Evolutionary conservation across 2,888 invertebrate genomes (phyloP).

Genomic region (Amphipyra berbera): DNA sequence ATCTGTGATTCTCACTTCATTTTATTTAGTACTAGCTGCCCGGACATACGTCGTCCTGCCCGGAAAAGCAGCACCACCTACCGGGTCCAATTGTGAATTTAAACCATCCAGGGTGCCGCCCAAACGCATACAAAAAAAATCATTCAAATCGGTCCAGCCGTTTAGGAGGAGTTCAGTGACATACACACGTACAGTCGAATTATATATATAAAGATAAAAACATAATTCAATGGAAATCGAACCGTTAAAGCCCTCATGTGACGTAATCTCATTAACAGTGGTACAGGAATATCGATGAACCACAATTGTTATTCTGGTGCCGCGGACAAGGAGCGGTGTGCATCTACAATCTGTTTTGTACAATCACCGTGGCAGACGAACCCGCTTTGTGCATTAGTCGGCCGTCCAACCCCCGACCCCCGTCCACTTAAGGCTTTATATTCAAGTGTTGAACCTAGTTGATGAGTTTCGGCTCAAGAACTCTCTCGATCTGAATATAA

Average conservation of each 20-base stretch:
- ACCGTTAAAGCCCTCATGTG: neutral
- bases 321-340: conserved; percentile 47
- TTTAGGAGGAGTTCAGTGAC: no score
- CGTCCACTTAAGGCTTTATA: conserved; percentile 57
- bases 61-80: no score
- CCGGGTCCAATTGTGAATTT: no score
- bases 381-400: conserved; percentile 76
- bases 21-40: no score
- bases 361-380: conserved; percentile 73
- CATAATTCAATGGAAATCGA: no score
- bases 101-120: no score
- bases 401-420: conserved; percentile 45
- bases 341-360: conserved; percentile 72
- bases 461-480: conserved; percentile 59
- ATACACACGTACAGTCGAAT: no score
- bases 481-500: conserved; percentile 54
- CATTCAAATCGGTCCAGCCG: no score
- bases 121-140: no score
- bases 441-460: conserved; percentile 55
- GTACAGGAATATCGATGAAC: conserved; percentile 48
- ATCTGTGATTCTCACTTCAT: no score
- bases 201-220: no score
- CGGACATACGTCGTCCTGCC: no score
- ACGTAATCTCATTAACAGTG: conserved; percentile 26
- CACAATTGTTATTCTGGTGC: conserved; percentile 67